Conservation (phyloP, 2,888 invertebrate genomes). For the Malthinus seriepunctatus region DNA sequence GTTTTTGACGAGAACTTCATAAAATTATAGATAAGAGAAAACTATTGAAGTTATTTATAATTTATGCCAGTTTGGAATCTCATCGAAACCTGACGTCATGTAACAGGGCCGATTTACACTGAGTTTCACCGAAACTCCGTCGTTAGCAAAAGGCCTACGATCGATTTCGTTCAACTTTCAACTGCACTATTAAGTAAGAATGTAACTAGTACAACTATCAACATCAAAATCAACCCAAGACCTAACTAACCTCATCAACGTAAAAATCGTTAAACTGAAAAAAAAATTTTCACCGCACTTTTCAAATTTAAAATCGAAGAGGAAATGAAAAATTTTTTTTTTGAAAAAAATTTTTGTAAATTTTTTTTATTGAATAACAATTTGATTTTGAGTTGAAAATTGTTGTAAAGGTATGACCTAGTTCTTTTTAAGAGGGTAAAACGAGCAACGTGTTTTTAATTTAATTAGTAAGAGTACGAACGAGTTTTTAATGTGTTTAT, state of each 20-base stretch:
- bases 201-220: slow-evolving; percentile 27
- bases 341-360: no score
- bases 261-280: no score
- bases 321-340: no score
- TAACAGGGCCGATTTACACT: slow-evolving; percentile 37
- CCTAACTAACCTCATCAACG: not conserved
- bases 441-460: slow-evolving; percentile 24
- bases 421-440: slow-evolving; percentile 20
- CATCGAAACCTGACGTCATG: slow-evolving; percentile 50
- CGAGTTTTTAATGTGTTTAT: slow-evolving; percentile 3
- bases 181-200: slow-evolving; percentile 37
- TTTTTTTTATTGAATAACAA: no score
- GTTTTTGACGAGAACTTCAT: not conserved
- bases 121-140: slow-evolving; percentile 40
- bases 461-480: not conserved
- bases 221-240: not conserved
- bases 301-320: no score
- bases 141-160: slow-evolving; percentile 41
- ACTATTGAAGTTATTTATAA: slow-evolving; percentile 49
- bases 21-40: slow-evolving; percentile 24
- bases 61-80: slow-evolving; percentile 49
- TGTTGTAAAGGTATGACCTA: slow-evolving; percentile 33
- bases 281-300: no score
- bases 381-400: no score
- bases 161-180: slow-evolving; percentile 44